phyloP scores from a whole-genome alignment of 2,797 vertebrate genomes.

The Tinamus major region DNA sequence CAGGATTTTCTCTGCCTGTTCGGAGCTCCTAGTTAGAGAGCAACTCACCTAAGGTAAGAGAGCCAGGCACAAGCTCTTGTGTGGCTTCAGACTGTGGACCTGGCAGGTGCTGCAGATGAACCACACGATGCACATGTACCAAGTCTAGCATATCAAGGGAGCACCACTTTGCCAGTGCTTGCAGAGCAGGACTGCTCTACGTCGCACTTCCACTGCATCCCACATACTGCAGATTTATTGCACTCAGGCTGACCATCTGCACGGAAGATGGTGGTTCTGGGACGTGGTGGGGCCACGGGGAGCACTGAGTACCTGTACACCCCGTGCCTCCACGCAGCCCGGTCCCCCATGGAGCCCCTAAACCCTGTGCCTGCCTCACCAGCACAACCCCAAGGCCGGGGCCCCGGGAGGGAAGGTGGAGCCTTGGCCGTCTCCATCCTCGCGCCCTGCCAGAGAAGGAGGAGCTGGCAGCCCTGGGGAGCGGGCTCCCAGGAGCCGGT shows the following conservation, averaged over 20 bases:
- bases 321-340: rapidly evolving
- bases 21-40: background rate
- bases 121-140: rapidly evolving
- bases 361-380: background rate
- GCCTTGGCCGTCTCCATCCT: background rate
- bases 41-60: background rate
- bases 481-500: background rate
- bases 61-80: background rate
- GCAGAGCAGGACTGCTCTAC: background rate
- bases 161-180: background rate
- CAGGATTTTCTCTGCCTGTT: background rate
- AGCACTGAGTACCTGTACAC: background rate
- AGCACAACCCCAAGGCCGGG: background rate
- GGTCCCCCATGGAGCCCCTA: rapidly evolving
- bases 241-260: rapidly evolving
- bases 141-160: background rate
- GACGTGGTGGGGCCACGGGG: background rate
- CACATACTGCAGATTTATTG: background rate
- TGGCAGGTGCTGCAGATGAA: background rate
- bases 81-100: background rate
- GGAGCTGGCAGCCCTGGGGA: background rate
- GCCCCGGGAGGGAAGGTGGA: background rate
- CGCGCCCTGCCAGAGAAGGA: background rate
- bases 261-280: background rate
- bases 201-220: background rate